Conservation (phyloP, 2,113 vertebrate species). For the Percopsis transmontana region DNA sequence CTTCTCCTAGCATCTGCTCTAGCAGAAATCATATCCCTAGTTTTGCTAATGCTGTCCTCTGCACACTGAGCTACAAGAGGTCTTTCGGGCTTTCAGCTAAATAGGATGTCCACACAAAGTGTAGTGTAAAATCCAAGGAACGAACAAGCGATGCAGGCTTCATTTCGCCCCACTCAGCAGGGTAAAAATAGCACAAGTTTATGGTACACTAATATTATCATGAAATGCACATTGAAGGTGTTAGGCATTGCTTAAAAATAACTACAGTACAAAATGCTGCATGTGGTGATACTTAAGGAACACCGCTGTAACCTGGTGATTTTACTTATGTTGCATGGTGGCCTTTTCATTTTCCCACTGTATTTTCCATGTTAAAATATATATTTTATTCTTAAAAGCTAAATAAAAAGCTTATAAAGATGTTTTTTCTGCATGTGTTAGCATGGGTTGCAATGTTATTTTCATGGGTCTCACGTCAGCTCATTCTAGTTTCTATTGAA, state of each 20-base stretch:
- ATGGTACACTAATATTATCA: not conserved
- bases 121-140: not conserved
- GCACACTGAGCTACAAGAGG: too few relatives aligned
- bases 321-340: too few relatives aligned
- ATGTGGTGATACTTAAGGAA: too few relatives aligned
- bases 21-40: too few relatives aligned
- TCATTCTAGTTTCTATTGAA: conserved; percentile 11
- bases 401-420: too few relatives aligned
- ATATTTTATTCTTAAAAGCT: too few relatives aligned
- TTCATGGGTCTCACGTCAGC: too few relatives aligned
- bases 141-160: conserved; percentile 5
- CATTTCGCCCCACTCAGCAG: conserved; percentile 10
- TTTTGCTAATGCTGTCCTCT: too few relatives aligned
- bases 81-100: not conserved
- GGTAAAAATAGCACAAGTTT: not conserved
- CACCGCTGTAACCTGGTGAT: too few relatives aligned
- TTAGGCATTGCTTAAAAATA: conserved; percentile 3
- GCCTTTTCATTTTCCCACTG: too few relatives aligned
- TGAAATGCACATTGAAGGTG: conserved; percentile 5
- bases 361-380: not conserved
- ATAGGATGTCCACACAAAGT: not conserved
- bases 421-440: conserved; percentile 22
- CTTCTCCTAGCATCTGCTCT: too few relatives aligned
- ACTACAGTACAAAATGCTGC: not conserved
- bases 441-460: not conserved